phyloP scores from a whole-genome alignment of 1,140 invertebrate species.

The Drosophila athabasca region DNA sequence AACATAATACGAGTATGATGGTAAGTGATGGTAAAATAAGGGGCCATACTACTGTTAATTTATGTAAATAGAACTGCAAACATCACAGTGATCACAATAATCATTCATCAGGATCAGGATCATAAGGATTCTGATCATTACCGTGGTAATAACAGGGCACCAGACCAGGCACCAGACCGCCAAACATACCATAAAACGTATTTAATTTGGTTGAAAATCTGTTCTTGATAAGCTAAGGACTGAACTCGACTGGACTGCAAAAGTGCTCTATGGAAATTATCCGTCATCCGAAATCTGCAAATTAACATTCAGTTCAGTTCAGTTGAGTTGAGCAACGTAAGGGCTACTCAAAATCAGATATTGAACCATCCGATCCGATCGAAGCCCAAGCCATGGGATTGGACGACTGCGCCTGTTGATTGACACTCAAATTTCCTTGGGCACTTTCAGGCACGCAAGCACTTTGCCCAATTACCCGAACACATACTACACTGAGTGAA shows the following conservation, averaged over 20 bases:
- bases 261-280: constrained; percentile 60
- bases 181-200: no score
- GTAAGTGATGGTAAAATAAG: no score
- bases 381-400: constrained; percentile 43
- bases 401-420: constrained; percentile 63
- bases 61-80: no score
- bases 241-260: background rate
- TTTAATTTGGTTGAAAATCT: no score
- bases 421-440: constrained; percentile 72
- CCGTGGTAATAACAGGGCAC: no score
- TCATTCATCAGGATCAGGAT: no score
- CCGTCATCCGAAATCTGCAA: constrained; percentile 65
- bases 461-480: constrained; percentile 60
- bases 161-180: no score
- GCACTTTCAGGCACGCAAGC: constrained; percentile 72
- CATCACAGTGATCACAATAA: no score
- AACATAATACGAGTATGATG: no score
- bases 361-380: constrained; percentile 45
- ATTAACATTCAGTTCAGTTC: constrained; percentile 34
- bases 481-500: constrained; percentile 35
- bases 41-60: no score
- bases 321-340: constrained; percentile 1
- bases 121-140: no score
- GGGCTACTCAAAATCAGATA: constrained; percentile 62
- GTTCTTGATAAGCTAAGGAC: no score